Percentiles rank a stretch among this genome's conserved stretches.
Evolutionary conservation across 1,140 invertebrate genomes (phyloP).

Genomic region (Paralvinella palmiformis): DNA sequence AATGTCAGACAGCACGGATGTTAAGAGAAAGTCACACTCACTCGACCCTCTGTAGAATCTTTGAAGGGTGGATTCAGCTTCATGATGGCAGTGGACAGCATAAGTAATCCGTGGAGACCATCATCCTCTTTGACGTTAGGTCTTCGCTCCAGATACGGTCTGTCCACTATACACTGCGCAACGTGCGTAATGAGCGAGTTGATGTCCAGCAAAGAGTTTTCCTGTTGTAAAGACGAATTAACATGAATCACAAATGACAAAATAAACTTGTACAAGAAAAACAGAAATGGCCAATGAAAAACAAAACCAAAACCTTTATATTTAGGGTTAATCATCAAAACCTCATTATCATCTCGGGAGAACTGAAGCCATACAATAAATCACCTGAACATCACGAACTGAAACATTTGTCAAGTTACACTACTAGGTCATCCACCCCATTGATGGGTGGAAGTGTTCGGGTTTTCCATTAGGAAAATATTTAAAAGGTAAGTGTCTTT

Average conservation of each 20-base stretch:
- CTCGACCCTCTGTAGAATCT: slow-evolving; percentile 68
- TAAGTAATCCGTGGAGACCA: slow-evolving; percentile 80
- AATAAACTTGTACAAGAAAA: background rate
- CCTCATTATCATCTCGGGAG: no score
- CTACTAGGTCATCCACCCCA: no score
- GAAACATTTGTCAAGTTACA: no score
- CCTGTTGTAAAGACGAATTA: slow-evolving; percentile 32
- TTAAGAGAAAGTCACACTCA: slow-evolving; percentile 15
- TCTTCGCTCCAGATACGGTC: slow-evolving; percentile 76
- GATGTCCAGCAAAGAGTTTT: slow-evolving; percentile 65
- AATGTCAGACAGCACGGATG: background rate
- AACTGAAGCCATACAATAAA: no score
- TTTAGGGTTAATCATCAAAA: no score
- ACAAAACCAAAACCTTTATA: no score
- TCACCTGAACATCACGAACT: no score
- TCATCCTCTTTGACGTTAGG: slow-evolving; percentile 80
- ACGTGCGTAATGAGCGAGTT: slow-evolving; percentile 71
- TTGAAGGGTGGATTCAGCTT: slow-evolving; percentile 81
- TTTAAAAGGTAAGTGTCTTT: no score
- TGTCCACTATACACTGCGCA: slow-evolving; percentile 64
- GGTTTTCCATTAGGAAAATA: no score
- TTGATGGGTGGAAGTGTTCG: no score
- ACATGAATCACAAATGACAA: background rate
- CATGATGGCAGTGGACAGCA: slow-evolving; percentile 75
- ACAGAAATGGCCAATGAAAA: no score